phyloP scores from a whole-genome alignment of 1,140 invertebrate species.

The Leptinotarsa defecta region DNA sequence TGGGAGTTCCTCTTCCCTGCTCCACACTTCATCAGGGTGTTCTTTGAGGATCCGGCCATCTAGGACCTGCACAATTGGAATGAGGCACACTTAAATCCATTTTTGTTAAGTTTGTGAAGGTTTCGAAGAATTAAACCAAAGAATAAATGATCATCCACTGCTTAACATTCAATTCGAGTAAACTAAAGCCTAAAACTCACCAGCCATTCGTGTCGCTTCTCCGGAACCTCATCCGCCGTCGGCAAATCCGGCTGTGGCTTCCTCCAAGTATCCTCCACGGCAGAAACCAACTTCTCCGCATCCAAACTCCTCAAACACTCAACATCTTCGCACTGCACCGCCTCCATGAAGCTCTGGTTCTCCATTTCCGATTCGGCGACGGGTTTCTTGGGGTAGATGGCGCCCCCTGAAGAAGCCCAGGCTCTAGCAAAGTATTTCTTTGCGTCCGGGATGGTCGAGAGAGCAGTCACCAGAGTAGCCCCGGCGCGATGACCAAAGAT shows the following conservation, averaged over 20 bases:
- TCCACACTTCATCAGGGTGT: slow-evolving; percentile 67
- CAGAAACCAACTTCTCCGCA: slow-evolving; percentile 67
- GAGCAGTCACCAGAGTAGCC: slow-evolving; percentile 74
- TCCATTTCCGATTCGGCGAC: slow-evolving; percentile 65
- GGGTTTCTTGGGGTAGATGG: slow-evolving; percentile 68
- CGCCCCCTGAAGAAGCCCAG: slow-evolving; percentile 76
- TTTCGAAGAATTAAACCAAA: too few species aligned
- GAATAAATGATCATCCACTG: too few species aligned
- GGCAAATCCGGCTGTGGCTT: slow-evolving; percentile 66
- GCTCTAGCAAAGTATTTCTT: slow-evolving; percentile 69
- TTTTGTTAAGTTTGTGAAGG: too few species aligned
- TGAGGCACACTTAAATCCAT: neutral
- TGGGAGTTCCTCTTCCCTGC: slow-evolving; percentile 57
- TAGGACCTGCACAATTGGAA: slow-evolving; percentile 45
- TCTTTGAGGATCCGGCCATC: slow-evolving; percentile 71
- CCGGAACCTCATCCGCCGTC: slow-evolving; percentile 59
- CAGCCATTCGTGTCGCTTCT: slow-evolving; percentile 72
- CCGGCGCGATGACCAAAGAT: slow-evolving; percentile 79
- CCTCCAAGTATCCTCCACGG: slow-evolving; percentile 72
- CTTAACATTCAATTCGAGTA: too few species aligned
- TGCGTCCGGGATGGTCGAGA: slow-evolving; percentile 63
- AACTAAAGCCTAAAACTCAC: slow-evolving; percentile 53
- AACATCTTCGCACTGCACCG: slow-evolving; percentile 60
- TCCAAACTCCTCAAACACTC: slow-evolving; percentile 66
- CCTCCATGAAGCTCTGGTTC: slow-evolving; percentile 65